Evolutionary conservation across 1,140 invertebrate genomes (phyloP).

Genomic region (Manduca sexta): DNA sequence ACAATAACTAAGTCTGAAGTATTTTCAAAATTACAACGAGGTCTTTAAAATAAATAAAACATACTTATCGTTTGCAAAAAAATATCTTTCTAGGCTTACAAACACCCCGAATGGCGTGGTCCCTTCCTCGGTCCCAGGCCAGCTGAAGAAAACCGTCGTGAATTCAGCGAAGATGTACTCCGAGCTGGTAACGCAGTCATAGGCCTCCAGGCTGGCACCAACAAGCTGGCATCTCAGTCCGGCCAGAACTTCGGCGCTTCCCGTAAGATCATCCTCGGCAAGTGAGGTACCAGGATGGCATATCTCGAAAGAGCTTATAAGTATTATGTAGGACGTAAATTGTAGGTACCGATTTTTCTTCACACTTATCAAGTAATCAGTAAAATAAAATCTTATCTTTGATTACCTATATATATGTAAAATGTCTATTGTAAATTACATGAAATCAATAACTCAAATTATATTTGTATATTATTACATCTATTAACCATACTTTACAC

Average conservation of each 20-base stretch:
- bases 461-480: neutral
- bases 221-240: constrained; percentile 90
- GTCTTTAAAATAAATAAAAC: no score
- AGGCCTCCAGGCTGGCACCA: constrained; percentile 93
- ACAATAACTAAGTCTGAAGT: no score
- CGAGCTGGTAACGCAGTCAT: constrained; percentile 89
- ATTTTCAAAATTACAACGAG: no score
- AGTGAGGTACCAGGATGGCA: constrained; percentile 73
- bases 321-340: neutral
- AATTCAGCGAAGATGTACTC: constrained; percentile 92
- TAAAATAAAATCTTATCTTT: neutral
- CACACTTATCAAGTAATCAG: no score
- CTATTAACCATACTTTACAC: no score
- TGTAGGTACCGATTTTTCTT: no score
- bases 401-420: no score
- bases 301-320: constrained; percentile 1
- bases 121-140: constrained; percentile 90
- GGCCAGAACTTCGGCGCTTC: constrained; percentile 94
- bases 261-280: constrained; percentile 87
- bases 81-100: constrained; percentile 80
- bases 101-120: constrained; percentile 89
- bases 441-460: neutral
- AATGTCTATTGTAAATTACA: neutral
- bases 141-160: constrained; percentile 88
- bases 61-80: no score